Evolutionary conservation across 2,113 vertebrate species (phyloP).

Genomic region (Oreochromis niloticus): DNA sequence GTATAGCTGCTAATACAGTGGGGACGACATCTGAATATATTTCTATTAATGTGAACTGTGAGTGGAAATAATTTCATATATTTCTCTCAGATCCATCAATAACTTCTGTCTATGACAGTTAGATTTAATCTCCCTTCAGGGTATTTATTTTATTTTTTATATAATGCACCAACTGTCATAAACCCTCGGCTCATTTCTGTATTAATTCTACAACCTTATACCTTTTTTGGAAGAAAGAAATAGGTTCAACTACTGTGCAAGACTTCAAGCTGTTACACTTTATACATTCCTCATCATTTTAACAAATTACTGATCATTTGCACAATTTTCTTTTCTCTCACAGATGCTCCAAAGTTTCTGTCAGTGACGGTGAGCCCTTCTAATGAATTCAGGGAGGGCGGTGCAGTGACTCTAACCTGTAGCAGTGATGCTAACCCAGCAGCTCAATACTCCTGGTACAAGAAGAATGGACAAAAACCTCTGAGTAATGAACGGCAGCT

Average conservation of each 20-base stretch:
- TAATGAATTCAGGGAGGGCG: background rate
- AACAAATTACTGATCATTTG: background rate
- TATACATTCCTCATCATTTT: background rate
- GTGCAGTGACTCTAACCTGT: too few relatives aligned
- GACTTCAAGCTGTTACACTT: rapidly evolving
- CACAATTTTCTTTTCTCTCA: too few relatives aligned
- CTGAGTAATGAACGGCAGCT: too few relatives aligned
- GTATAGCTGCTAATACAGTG: too few relatives aligned
- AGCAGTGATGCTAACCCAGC: too few relatives aligned
- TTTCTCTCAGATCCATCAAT: too few relatives aligned
- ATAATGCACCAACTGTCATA: rapidly evolving
- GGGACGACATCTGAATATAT: background rate
- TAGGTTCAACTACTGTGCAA: rapidly evolving
- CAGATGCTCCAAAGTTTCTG: too few relatives aligned
- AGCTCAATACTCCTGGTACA: too few relatives aligned
- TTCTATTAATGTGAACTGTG: background rate
- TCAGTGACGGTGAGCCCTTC: too few relatives aligned
- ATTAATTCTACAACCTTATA: rapidly evolving
- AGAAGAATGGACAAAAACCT: too few relatives aligned
- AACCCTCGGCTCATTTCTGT: rapidly evolving
- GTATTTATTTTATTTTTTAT: rapidly evolving
- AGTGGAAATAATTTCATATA: too few relatives aligned
- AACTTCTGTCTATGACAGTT: too few relatives aligned
- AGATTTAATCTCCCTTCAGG: rapidly evolving
- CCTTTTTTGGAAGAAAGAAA: rapidly evolving